phyloP scores from a whole-genome alignment of 2,888 invertebrate genomes.

The Dynastes grantii region DNA sequence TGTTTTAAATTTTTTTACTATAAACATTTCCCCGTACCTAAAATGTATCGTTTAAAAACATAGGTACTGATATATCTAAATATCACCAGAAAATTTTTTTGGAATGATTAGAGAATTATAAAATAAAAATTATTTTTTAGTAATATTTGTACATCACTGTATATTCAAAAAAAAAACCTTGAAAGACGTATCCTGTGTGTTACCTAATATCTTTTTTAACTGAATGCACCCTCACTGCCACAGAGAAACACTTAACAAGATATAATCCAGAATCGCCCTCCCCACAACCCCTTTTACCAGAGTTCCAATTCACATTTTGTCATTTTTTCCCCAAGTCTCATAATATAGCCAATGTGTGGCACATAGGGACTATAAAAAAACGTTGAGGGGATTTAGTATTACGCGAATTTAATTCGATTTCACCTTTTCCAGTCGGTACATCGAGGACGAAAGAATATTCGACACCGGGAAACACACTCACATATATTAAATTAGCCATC shows the following conservation, averaged over 20 bases:
- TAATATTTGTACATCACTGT: too few species aligned
- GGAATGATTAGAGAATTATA: background rate
- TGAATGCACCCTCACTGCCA: constrained; percentile 37
- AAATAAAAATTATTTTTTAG: background rate
- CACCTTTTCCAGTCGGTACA: constrained; percentile 51
- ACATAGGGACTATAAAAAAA: constrained; percentile 41
- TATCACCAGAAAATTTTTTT: background rate
- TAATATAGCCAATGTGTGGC: constrained; percentile 32
- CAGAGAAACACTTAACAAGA: constrained; percentile 57
- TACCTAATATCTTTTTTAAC: constrained; percentile 22
- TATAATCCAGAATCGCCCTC: constrained; percentile 65
- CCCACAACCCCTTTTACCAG: constrained; percentile 57
- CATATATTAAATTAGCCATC: constrained; percentile 36
- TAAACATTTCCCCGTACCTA: too few species aligned
- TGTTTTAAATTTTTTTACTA: too few species aligned
- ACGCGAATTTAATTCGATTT: constrained; percentile 60
- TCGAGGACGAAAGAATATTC: constrained; percentile 9
- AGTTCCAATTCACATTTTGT: constrained; percentile 67
- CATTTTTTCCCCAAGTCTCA: constrained; percentile 60
- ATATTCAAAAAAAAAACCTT: background rate
- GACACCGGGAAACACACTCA: background rate
- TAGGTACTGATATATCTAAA: background rate
- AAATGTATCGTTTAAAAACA: background rate
- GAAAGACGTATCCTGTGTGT: background rate
- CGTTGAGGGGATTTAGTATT: constrained; percentile 61